phyloP scores from a whole-genome alignment of 2,888 invertebrate species.

The Oscheius sp. region DNA sequence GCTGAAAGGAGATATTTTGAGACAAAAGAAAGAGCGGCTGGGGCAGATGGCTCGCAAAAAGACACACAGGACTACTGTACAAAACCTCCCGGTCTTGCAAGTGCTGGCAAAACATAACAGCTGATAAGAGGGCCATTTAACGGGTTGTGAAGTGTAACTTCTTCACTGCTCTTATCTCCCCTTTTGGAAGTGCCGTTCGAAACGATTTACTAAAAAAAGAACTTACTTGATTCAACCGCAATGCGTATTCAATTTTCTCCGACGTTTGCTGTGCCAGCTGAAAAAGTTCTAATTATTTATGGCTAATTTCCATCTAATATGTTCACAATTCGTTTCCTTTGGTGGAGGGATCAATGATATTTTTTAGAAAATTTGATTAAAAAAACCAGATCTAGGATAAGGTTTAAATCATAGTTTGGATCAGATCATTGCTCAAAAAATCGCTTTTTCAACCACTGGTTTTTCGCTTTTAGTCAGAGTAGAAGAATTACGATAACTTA shows the following conservation, averaged over 20 bases:
- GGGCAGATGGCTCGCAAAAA: not conserved
- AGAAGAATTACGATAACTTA: conserved; percentile 7
- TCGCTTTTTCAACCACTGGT: too few species aligned
- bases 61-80: not conserved
- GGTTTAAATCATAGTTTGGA: too few species aligned
- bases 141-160: not conserved
- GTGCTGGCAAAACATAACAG: too few species aligned
- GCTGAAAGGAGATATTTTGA: conserved; percentile 1
- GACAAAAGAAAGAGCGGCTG: not conserved
- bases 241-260: conserved; percentile 16
- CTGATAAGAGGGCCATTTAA: too few species aligned
- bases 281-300: not conserved
- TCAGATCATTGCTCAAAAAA: too few species aligned
- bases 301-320: not conserved
- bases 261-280: conserved; percentile 28
- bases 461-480: too few species aligned
- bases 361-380: not conserved
- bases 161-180: not conserved
- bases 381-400: too few species aligned
- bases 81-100: not conserved
- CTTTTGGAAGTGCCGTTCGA: not conserved
- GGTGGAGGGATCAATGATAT: not conserved
- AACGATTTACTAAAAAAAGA: not conserved
- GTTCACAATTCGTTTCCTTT: not conserved
- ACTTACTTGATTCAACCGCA: conserved; percentile 18